These are phyloP conservation scores for Tillus elongatus DNA, from an alignment of 2,888 invertebrate species.

Conservation along the genomic window DNA sequence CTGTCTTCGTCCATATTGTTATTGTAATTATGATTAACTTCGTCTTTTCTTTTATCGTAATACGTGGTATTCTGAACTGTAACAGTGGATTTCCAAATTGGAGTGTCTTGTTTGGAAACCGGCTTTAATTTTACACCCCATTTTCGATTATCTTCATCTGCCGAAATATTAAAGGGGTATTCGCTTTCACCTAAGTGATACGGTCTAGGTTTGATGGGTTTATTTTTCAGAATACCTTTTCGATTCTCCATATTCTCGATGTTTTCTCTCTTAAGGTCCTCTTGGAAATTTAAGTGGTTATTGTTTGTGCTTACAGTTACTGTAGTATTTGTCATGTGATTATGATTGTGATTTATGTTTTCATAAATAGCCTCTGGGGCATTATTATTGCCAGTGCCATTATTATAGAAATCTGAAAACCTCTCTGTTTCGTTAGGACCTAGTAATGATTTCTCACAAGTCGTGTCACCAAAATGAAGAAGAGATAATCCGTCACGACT, in stretches of 20 bases:
- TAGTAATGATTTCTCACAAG: constrained; percentile 42
- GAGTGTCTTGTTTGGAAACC: constrained; percentile 32
- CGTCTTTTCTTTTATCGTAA: constrained; percentile 25
- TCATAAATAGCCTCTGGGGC: constrained; percentile 15
- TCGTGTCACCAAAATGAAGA: constrained; percentile 57
- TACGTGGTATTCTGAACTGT: constrained; percentile 36
- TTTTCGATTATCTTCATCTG: constrained; percentile 32
- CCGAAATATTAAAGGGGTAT: constrained; percentile 35
- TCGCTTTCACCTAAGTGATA: constrained; percentile 64
- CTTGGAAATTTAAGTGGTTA: constrained; percentile 32
- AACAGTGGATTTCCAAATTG: constrained; percentile 43
- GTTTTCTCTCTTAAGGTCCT: neutral
- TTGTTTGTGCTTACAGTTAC: constrained; percentile 28
- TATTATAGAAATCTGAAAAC: constrained; percentile 9
- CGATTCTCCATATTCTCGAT: constrained; percentile 9
- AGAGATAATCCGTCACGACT: constrained; percentile 46
- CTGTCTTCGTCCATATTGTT: too few relatives aligned
- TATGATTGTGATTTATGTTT: too few relatives aligned
- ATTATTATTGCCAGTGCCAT: constrained; percentile 18
- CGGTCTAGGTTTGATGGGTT: constrained; percentile 63
- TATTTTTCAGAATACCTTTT: constrained; percentile 65
- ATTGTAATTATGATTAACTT: too few relatives aligned
- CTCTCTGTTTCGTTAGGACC: too few relatives aligned
- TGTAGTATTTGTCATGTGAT: too few relatives aligned
- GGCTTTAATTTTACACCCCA: constrained; percentile 48